Evolutionary conservation across 2,888 invertebrate species (phyloP).

Genomic region (Sminthurinus aureus): DNA sequence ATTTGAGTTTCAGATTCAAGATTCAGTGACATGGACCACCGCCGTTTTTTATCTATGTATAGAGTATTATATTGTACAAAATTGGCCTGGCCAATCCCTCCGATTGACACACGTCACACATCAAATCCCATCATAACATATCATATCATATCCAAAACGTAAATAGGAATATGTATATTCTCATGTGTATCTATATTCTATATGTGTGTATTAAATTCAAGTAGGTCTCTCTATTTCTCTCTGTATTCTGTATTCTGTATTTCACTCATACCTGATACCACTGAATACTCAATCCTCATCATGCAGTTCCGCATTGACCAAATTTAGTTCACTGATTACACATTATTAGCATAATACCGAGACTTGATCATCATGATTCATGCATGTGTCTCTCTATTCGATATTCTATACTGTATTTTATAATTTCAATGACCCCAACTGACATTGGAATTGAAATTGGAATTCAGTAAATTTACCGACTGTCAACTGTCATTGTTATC

Average conservation of each 20-base stretch:
- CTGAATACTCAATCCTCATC: no score
- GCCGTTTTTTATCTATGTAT: not conserved
- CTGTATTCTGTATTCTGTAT: not conserved
- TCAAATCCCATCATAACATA: not conserved
- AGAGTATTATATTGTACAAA: no score
- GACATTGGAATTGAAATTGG: not conserved
- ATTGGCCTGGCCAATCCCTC: not conserved
- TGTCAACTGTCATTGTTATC: no score
- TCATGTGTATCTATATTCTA: no score
- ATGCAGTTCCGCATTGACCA: conserved; percentile 40
- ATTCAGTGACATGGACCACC: conserved; percentile 35
- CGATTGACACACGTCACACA: conserved; percentile 21
- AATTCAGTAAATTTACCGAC: no score
- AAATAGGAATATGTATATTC: no score
- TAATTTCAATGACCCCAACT: not conserved
- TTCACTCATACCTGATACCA: not conserved
- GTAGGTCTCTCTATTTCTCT: conserved; percentile 28
- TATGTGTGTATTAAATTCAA: conserved; percentile 7
- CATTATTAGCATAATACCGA: conserved; percentile 25
- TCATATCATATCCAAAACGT: not conserved
- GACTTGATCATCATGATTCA: not conserved
- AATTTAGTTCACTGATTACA: conserved; percentile 37
- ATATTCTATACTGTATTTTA: no score
- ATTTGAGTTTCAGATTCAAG: no score
- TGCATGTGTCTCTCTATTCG: not conserved